Evolutionary conservation across 2,797 vertebrate genomes (phyloP), one percentile per base, ranked within the genome.

Genomic region (Aplochiton taeniatus): DNA sequence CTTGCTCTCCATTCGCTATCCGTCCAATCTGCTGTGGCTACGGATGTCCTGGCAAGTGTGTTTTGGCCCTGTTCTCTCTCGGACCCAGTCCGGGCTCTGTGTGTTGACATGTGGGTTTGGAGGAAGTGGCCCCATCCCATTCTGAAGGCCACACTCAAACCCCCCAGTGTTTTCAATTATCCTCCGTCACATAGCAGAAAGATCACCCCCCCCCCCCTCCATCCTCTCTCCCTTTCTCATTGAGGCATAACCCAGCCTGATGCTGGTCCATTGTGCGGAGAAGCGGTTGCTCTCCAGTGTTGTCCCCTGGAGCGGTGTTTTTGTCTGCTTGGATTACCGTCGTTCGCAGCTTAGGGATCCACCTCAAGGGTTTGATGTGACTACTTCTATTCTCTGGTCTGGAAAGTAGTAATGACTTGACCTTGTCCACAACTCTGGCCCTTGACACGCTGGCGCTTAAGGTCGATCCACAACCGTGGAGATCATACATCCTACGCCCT

Each of bases 151-250:
- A 69, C 76, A 70, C 63, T 71, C 75, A 68, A 8, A 13, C 19
- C 73, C 70, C 69, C 70, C 71, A 42, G 68, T 63, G 77, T 72
- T 83, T 85, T 79, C 81, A 75, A 85, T 90, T 91, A 82, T 87
- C 75, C 59, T 20, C 61, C 61, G 64, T 80, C 87, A 86, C 78
- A 76, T 49, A 83, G 82, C 85, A 83, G 75, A 86, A 87, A 78
- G 74, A 60, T 63, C 4, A 20, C 72, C 69, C 70, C 56, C 61
- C 63, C 72, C 31, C 31, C n/a, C n/a, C n/a, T n/a, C n/a, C n/a
- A n/a, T n/a, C n/a, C n/a, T n/a, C n/a, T n/a, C n/a, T 78, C 77
- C 83, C 74, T 66, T 70, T 47, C 13, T 73, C 56, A 72, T 53
- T 80, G 73, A 80, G 69, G 77, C 76, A 75, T 61, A 82, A 66